These are phyloP conservation scores for Dipodomys merriami DNA, from an alignment of 2,113 vertebrate genomes.

Conservation along the genomic window DNA sequence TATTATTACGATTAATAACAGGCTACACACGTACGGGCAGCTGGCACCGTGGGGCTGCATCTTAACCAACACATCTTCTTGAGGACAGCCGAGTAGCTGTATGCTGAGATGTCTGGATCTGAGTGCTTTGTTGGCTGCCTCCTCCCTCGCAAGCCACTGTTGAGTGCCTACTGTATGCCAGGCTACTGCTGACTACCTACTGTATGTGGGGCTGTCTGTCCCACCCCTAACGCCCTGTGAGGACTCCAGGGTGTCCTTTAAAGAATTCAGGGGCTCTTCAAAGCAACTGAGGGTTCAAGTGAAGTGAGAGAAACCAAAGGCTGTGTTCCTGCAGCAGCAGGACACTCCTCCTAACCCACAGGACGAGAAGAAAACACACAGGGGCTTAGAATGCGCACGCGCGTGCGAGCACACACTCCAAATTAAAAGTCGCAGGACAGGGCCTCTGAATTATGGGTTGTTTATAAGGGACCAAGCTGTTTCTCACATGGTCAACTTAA, in stretches of 20 bases:
- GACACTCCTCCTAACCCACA: fast-evolving
- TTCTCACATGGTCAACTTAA: conserved; percentile 17
- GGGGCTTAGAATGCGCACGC: not conserved
- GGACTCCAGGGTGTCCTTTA: not conserved
- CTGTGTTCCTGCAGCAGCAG: not conserved
- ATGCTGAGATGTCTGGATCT: not conserved
- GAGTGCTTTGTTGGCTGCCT: not conserved
- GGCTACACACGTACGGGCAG: not conserved
- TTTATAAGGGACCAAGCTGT: conserved; percentile 45
- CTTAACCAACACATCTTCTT: conserved; percentile 5
- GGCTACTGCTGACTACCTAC: not conserved
- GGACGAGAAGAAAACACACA: not conserved
- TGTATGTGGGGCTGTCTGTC: too few species aligned
- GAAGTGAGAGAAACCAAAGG: not conserved
- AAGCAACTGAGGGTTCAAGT: not conserved
- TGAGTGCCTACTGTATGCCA: not conserved
- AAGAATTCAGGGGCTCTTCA: not conserved
- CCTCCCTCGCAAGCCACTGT: not conserved
- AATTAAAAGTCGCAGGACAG: conserved; percentile 9
- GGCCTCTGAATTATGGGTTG: conserved; percentile 24
- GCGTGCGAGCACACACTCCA: not conserved
- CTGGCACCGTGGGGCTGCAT: not conserved
- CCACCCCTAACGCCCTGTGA: not conserved
- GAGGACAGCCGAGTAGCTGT: not conserved
- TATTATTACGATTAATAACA: conserved; percentile 68